These are phyloP conservation scores for Sarcoramphus papa DNA, from an alignment of 2,797 vertebrate genomes.

Conservation along the genomic window DNA sequence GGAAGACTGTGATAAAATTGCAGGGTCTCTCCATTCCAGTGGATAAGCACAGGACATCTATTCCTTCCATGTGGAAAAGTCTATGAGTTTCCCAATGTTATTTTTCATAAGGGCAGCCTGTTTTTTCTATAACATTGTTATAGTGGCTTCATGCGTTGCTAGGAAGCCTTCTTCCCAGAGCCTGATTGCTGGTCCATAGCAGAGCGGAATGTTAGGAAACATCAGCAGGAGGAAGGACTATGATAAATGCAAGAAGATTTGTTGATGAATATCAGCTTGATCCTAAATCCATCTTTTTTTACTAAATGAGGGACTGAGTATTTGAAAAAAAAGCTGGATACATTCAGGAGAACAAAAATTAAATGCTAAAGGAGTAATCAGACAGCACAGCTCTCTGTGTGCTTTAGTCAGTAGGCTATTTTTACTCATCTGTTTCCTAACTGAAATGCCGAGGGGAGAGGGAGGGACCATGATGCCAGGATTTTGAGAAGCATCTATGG, in stretches of 20 bases:
- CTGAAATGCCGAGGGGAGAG: background rate
- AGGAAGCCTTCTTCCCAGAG: background rate
- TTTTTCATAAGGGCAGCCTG: background rate
- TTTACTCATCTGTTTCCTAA: background rate
- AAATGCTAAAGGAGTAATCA: background rate
- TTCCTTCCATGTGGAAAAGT: background rate
- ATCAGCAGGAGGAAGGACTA: background rate
- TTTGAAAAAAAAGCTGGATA: background rate
- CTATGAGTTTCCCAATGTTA: background rate
- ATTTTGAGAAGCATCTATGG: background rate
- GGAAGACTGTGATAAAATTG: background rate
- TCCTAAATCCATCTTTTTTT: background rate
- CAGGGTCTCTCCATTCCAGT: background rate
- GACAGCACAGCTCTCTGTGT: background rate
- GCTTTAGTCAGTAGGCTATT: background rate
- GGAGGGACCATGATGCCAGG: background rate
- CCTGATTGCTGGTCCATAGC: background rate
- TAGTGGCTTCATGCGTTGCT: background rate
- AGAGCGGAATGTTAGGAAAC: background rate
- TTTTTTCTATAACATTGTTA: background rate
- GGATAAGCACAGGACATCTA: background rate
- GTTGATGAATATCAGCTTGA: background rate
- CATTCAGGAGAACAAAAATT: background rate
- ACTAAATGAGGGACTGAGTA: background rate
- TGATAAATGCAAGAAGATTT: background rate